Evolutionary conservation across 2,797 vertebrate species (phyloP).

Genomic region (Onychomys arenicola): DNA sequence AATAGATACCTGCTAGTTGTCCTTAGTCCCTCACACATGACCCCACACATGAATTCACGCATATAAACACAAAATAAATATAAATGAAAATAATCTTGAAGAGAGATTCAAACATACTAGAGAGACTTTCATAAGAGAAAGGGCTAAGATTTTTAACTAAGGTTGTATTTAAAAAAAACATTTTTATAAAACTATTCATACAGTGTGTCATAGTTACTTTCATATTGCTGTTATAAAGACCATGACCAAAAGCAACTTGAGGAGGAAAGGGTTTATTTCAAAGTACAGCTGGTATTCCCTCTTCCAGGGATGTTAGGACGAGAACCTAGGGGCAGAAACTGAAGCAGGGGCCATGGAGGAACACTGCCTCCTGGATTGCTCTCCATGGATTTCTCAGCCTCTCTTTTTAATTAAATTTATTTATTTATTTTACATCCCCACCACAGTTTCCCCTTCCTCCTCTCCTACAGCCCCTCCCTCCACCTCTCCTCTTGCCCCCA

Average conservation of each 20-base stretch:
- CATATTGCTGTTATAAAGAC: not conserved
- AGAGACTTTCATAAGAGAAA: slow-evolving; percentile 38
- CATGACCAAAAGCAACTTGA: not conserved
- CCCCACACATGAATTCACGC: too few species aligned
- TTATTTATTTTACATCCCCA: too few species aligned
- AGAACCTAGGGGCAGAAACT: not conserved
- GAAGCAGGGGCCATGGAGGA: not conserved
- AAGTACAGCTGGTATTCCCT: not conserved
- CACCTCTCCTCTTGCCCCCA: too few species aligned
- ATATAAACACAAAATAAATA: not conserved
- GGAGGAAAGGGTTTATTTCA: not conserved
- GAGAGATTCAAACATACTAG: slow-evolving; percentile 9
- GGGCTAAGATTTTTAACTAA: slow-evolving; percentile 42
- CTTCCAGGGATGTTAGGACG: not conserved
- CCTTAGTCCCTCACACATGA: not conserved
- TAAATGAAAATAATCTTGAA: not conserved
- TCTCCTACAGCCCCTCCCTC: too few species aligned
- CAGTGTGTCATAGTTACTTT: not conserved
- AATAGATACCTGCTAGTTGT: not conserved
- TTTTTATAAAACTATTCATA: not conserved
- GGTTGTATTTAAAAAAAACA: not conserved
- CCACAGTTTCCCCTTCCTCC: too few species aligned
- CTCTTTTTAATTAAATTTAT: too few species aligned
- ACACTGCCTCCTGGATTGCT: not conserved
- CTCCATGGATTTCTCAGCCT: not conserved